Evolutionary conservation across 1,140 invertebrate species (phyloP).

Genomic region (Brachionus plicatilis): DNA sequence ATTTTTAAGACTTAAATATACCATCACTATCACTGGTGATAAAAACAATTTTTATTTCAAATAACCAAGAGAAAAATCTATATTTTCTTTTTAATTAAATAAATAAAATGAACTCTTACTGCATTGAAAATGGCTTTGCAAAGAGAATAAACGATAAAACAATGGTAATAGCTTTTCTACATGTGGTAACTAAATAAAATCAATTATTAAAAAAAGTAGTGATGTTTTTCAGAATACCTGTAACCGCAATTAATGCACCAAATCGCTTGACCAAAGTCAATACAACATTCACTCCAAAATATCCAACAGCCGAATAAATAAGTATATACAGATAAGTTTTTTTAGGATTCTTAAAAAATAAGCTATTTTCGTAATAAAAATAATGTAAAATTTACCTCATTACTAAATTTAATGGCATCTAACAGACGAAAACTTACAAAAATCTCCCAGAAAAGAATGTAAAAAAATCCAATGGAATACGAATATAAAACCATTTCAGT

Average conservation of each 20-base stretch:
- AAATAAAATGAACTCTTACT: slow-evolving; percentile 64
- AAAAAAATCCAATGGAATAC: slow-evolving; percentile 49
- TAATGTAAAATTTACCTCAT: slow-evolving; percentile 61
- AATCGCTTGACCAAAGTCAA: slow-evolving; percentile 75
- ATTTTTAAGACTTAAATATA: too few species aligned
- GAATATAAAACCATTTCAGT: slow-evolving; percentile 36
- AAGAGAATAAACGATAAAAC: slow-evolving; percentile 86
- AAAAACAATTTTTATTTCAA: too few species aligned
- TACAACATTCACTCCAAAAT: slow-evolving; percentile 84
- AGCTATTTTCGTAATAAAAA: not conserved
- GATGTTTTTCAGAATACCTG: slow-evolving; percentile 47
- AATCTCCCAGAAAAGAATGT: slow-evolving; percentile 69
- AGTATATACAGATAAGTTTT: slow-evolving; percentile 50
- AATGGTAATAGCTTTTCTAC: slow-evolving; percentile 81
- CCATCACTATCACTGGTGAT: too few species aligned
- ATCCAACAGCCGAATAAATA: slow-evolving; percentile 75
- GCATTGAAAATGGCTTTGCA: slow-evolving; percentile 83
- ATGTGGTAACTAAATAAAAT: slow-evolving; percentile 56
- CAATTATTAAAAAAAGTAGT: too few species aligned
- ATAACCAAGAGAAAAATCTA: too few species aligned
- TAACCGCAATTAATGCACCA: slow-evolving; percentile 83
- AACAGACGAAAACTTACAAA: slow-evolving; percentile 67
- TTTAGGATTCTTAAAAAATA: not conserved
- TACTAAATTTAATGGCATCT: slow-evolving; percentile 71
- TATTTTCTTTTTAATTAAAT: too few species aligned